These are phyloP conservation scores for Lepus europaeus DNA, from an alignment of 2,113 vertebrate genomes.

Conservation along the genomic window DNA sequence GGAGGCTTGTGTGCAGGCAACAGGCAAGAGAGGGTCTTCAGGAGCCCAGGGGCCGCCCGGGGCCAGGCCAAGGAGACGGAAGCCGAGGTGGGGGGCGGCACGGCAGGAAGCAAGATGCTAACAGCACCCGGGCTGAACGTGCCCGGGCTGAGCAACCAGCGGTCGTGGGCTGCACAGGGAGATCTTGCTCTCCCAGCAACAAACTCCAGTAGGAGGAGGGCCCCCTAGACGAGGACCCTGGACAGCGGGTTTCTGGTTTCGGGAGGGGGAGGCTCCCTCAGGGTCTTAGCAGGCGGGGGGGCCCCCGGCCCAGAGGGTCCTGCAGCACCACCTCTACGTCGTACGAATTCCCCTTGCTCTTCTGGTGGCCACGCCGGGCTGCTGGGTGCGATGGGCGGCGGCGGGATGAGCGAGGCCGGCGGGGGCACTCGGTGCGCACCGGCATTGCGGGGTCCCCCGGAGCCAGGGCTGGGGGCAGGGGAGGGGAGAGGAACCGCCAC, in stretches of 20 bases:
- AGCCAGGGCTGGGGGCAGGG: conserved; percentile 79
- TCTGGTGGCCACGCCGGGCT: conserved; percentile 97
- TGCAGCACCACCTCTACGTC: conserved; percentile 98
- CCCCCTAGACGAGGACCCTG: not conserved
- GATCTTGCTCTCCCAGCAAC: not conserved
- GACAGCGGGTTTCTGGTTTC: not conserved
- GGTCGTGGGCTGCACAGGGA: not conserved
- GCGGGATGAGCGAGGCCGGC: conserved; percentile 93
- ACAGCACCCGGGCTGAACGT: not conserved
- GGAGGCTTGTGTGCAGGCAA: conserved; percentile 5
- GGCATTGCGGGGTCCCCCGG: conserved; percentile 92
- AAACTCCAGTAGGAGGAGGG: not conserved
- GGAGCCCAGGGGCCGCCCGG: not conserved
- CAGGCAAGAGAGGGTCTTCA: not conserved
- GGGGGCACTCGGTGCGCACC: conserved; percentile 92
- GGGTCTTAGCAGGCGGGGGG: not conserved
- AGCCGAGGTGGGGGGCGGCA: not conserved
- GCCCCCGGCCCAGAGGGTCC: conserved; percentile 79
- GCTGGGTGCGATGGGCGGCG: conserved; percentile 96
- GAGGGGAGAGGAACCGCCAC: conserved; percentile 70
- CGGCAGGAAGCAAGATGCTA: not conserved
- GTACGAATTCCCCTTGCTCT: conserved; percentile 98
- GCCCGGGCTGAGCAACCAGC: not conserved
- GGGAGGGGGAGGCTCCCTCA: not conserved
- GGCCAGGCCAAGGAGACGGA: not conserved